Evolutionary conservation across 2,888 invertebrate species (phyloP).

Genomic region (Pachliopta kotzebuea): DNA sequence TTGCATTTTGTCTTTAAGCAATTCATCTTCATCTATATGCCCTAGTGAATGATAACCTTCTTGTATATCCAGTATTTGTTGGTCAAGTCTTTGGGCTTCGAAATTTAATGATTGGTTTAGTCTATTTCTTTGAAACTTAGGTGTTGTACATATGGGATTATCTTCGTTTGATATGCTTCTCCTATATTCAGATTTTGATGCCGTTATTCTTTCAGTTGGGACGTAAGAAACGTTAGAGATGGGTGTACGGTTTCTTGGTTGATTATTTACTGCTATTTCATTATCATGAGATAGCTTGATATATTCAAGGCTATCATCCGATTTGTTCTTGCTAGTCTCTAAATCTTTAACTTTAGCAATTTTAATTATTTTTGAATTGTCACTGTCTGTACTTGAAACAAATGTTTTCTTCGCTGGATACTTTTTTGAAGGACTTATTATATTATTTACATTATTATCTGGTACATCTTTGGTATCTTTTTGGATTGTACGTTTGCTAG

Average conservation of each 20-base stretch:
- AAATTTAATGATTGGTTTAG: conserved; percentile 74
- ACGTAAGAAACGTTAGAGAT: conserved; percentile 70
- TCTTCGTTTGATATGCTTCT: conserved; percentile 69
- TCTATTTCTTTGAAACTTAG: conserved; percentile 74
- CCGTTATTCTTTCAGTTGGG: conserved; percentile 60
- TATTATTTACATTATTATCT: conserved; percentile 64
- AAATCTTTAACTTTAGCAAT: conserved; percentile 73
- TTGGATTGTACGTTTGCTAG: conserved; percentile 69
- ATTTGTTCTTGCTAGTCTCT: conserved; percentile 67
- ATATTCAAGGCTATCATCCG: conserved; percentile 70
- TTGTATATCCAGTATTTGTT: conserved; percentile 75
- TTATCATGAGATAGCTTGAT: conserved; percentile 69
- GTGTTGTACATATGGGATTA: conserved; percentile 56
- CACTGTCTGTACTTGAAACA: conserved; percentile 62
- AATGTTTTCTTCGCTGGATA: conserved; percentile 71
- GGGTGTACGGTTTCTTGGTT: conserved; percentile 73
- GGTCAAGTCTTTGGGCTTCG: conserved; percentile 70
- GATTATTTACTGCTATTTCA: conserved; percentile 74
- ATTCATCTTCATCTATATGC: conserved; percentile 66
- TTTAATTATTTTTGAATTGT: conserved; percentile 65
- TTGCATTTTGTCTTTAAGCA: conserved; percentile 43
- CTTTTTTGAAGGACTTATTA: conserved; percentile 74
- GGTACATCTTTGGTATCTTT: conserved; percentile 73
- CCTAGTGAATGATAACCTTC: conserved; percentile 72
- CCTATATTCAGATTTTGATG: conserved; percentile 54